Base-by-base conservation (phyloP, 2,113 vertebrate species). In the Sceloporus tristichus region DNA sequence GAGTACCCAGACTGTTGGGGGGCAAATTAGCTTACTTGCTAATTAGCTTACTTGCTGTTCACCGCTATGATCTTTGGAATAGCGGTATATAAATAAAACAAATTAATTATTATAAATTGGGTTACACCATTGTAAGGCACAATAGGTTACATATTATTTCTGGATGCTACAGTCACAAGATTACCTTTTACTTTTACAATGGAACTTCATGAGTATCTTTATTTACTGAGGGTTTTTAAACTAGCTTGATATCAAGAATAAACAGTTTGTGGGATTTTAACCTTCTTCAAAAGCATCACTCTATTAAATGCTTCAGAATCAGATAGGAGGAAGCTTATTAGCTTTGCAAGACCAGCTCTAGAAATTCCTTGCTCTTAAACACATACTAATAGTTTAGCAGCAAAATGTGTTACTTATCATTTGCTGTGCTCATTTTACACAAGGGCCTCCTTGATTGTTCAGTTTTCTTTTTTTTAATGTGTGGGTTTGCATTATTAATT, bases 191-290 rank as follows among this genome's bases (percentile, higher is more conserved):
- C 56, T 62, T 6, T 53, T 70, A 21, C 3, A 65, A 62, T 65
- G 56, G 8, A 76, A 21, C 38, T 85, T 76, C 62, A 65, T 76
- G 54, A 65, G 54, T 71, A 7, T 42, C 73, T 25, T 85, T 76
- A 40, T 38, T 76, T 14, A 76, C 23, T 59, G 11, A 59, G 56
- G 14, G 56, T 9, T 76, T 59, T 85, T 85, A 76, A 76, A 76
- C 75, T 76, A 85, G 76, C 88, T 93, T 93, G 27, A 83, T 94
- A 90, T 89, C 40, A 34, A 66, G 74, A 90, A 70, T 68, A 40
- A 70, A 92, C 0, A 59, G 78, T 83, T 92, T 87, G 86, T 89
- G 62, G 87, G 88, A 40, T 74, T 87, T 85, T 42, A 68, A 66
- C 7, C 89, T 90, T 85, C 42, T 90, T 87, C 77, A 27, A 88